Conservation (phyloP, 2,113 vertebrate genomes). For the Mixornis gularis region DNA sequence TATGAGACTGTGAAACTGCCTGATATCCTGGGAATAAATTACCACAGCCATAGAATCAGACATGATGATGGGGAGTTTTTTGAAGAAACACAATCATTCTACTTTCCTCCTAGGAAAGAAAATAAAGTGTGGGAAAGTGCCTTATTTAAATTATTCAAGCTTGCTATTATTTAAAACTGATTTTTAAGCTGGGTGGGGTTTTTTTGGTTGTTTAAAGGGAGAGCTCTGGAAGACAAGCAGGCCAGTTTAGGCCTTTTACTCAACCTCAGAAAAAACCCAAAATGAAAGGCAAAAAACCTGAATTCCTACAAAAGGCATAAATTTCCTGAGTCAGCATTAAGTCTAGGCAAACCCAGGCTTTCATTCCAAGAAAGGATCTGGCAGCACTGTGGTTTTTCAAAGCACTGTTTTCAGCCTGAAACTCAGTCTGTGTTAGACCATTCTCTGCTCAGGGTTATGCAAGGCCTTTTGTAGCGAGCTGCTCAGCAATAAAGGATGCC, state of each 20-base stretch:
- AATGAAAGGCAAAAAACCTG: neutral
- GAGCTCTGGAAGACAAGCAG: neutral
- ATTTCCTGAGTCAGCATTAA: neutral
- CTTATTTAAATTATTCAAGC: neutral
- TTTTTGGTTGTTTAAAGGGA: neutral
- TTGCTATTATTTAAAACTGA: neutral
- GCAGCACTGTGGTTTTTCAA: neutral
- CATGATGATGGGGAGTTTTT: neutral
- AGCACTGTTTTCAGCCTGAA: neutral
- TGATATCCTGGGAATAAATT: neutral
- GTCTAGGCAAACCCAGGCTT: neutral
- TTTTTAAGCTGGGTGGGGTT: neutral
- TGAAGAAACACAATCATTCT: neutral
- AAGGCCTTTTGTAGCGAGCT: neutral
- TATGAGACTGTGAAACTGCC: neutral
- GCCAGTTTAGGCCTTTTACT: neutral
- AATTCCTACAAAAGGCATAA: neutral
- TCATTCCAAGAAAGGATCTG: neutral
- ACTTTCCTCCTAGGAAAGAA: neutral
- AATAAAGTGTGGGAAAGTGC: neutral
- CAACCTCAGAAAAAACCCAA: neutral
- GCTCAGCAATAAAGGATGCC: neutral
- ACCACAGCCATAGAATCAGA: neutral
- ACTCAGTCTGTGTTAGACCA: neutral
- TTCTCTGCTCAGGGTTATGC: neutral